phyloP scores from a whole-genome alignment of 1,140 invertebrate genomes.

The Drosophila sturtevanti region DNA sequence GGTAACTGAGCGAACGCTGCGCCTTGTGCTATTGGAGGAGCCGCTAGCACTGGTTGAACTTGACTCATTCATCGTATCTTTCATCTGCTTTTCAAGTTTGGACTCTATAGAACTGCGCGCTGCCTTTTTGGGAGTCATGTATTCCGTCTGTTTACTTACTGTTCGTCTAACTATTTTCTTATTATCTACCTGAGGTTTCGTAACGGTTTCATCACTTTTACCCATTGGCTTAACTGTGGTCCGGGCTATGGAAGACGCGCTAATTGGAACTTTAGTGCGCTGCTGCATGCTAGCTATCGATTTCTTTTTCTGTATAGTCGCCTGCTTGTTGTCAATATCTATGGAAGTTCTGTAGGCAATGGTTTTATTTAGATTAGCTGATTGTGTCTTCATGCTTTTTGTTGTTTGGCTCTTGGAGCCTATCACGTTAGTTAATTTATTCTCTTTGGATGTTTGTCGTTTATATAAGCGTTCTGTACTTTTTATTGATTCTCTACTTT shows the following conservation, averaged over 20 bases:
- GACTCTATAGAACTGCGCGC: slow-evolving; percentile 55
- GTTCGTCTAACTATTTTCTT: slow-evolving; percentile 60
- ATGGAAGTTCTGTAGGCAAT: slow-evolving; percentile 77
- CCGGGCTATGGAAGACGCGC: slow-evolving; percentile 69
- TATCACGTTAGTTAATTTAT: slow-evolving; percentile 72
- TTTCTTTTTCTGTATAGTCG: slow-evolving; percentile 43
- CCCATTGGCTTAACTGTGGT: slow-evolving; percentile 57
- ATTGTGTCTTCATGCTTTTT: slow-evolving; percentile 76
- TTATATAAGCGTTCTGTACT: slow-evolving; percentile 69
- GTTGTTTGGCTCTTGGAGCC: slow-evolving; percentile 71
- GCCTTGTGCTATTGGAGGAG: slow-evolving; percentile 68
- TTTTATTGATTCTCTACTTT: slow-evolving; percentile 62
- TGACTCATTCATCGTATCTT: slow-evolving; percentile 72
- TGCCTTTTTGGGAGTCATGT: slow-evolving; percentile 14
- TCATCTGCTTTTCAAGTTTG: slow-evolving; percentile 73
- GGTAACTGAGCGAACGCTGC: slow-evolving; percentile 65
- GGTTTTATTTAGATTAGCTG: slow-evolving; percentile 64
- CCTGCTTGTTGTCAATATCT: slow-evolving; percentile 65
- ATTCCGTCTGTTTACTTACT: slow-evolving; percentile 28
- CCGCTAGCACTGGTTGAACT: slow-evolving; percentile 70
- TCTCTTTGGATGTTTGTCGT: slow-evolving; percentile 68
- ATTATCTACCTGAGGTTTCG: slow-evolving; percentile 73
- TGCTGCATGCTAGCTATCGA: slow-evolving; percentile 54
- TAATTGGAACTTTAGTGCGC: slow-evolving; percentile 72
- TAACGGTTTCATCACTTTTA: slow-evolving; percentile 74